phyloP scores from a whole-genome alignment of 2,797 vertebrate genomes.

The Echiichthys vipera region DNA sequence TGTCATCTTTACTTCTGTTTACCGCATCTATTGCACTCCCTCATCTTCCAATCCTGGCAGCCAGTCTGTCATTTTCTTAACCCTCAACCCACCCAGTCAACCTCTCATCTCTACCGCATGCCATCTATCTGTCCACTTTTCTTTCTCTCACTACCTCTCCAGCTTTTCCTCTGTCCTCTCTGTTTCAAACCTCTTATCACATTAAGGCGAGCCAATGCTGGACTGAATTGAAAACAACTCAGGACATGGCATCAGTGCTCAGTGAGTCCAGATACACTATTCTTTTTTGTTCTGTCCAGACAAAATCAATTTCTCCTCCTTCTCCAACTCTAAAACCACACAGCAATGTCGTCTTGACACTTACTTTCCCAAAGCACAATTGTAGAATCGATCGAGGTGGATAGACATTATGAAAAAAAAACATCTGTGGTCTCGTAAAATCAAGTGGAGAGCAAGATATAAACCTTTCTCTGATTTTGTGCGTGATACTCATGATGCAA shows the following conservation, averaged over 20 bases:
- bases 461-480: background rate
- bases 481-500: no score
- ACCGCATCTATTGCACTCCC: constrained; percentile 47
- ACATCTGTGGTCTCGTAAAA: background rate
- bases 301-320: constrained; percentile 56
- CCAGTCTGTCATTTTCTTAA: constrained; percentile 43
- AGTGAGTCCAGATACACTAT: constrained; percentile 32
- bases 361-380: constrained; percentile 17
- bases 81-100: constrained; percentile 44
- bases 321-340: constrained; percentile 33
- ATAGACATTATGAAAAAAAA: background rate
- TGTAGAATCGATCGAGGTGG: constrained; percentile 9
- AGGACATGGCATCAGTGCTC: constrained; percentile 17
- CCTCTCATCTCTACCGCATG: constrained; percentile 25
- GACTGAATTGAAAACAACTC: constrained; percentile 53
- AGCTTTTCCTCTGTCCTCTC: constrained; percentile 23
- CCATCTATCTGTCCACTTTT: constrained; percentile 45
- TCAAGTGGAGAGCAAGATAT: background rate
- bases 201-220: constrained; percentile 37
- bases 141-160: constrained; percentile 25
- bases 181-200: constrained; percentile 61
- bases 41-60: constrained; percentile 55
- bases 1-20: constrained; percentile 52
- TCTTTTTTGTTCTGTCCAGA: constrained; percentile 38
- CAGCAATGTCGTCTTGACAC: constrained; percentile 41